Percentiles rank a stretch among this genome's conserved stretches.
phyloP scores from a whole-genome alignment of 92 coral and sea anemone species.

The Pocillopora grandis region DNA sequence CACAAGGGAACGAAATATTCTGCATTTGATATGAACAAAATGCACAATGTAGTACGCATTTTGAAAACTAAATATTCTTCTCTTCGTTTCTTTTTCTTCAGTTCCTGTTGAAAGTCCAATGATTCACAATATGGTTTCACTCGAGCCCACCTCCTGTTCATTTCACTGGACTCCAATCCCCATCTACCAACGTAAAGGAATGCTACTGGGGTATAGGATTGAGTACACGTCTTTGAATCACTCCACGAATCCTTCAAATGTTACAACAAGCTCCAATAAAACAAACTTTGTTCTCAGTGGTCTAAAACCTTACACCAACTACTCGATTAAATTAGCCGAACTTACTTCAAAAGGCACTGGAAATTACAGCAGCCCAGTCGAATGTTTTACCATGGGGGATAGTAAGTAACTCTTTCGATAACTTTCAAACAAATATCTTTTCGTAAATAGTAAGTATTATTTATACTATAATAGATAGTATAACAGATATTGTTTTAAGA shows the following conservation, averaged over 20 bases:
- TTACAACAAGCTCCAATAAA: neutral
- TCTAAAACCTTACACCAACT: conserved; percentile 16
- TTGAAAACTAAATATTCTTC: too few species aligned
- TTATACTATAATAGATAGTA: too few species aligned
- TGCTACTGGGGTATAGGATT: conserved; percentile 25
- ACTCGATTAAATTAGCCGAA: conserved; percentile 26
- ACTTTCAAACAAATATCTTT: too few species aligned
- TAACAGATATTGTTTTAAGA: too few species aligned
- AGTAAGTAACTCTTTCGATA: conserved; percentile 8
- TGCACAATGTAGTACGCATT: too few species aligned
- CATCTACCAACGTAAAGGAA: conserved; percentile 13
- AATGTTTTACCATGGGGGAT: conserved; percentile 13
- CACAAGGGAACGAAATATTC: neutral
- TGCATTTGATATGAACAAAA: too few species aligned
- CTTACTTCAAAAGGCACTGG: conserved; percentile 35
- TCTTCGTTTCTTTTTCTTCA: neutral
- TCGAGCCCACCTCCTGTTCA: neutral
- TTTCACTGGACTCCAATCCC: conserved; percentile 29
- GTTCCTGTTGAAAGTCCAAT: conserved; percentile 27
- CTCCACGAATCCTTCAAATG: neutral
- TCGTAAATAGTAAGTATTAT: too few species aligned
- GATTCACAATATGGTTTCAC: neutral
- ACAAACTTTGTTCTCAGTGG: neutral
- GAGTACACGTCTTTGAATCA: neutral
- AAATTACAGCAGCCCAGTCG: conserved; percentile 2